Conservation (phyloP, 2,888 invertebrate species). For the Blastobasis adustella region DNA sequence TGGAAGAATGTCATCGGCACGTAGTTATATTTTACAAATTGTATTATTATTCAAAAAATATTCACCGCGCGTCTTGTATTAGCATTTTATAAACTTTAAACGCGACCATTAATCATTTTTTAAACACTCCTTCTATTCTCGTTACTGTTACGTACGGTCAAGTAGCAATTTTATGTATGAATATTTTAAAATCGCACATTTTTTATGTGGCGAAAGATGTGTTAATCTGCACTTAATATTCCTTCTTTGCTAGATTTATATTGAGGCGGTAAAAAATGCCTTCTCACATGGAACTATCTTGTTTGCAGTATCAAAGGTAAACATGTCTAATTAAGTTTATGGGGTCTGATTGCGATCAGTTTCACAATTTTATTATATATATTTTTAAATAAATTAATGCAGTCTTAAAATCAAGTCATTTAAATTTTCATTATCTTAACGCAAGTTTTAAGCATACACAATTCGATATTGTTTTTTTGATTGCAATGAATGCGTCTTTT, state of each 20-base stretch:
- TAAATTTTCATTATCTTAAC: too few species aligned
- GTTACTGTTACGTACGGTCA: conserved; percentile 20
- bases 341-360: too few species aligned
- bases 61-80: conserved; percentile 34
- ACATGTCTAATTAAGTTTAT: background rate
- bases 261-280: background rate
- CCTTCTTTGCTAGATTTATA: background rate
- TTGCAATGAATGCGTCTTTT: background rate
- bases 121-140: conserved; percentile 31
- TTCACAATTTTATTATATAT: too few species aligned
- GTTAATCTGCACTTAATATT: background rate
- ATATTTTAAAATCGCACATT: conserved; percentile 18
- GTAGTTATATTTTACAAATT: conserved; percentile 45
- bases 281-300: background rate
- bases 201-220: background rate
- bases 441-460: too few species aligned
- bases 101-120: conserved; percentile 51
- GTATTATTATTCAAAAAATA: conserved; percentile 43
- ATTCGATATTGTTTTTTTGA: too few species aligned
- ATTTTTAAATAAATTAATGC: too few species aligned
- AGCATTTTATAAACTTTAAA: conserved; percentile 44
- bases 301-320: background rate
- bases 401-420: too few species aligned
- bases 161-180: conserved; percentile 11
- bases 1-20: conserved; percentile 37